Conservation (phyloP, 1,140 invertebrate species). For the Lepidostoma basale region DNA sequence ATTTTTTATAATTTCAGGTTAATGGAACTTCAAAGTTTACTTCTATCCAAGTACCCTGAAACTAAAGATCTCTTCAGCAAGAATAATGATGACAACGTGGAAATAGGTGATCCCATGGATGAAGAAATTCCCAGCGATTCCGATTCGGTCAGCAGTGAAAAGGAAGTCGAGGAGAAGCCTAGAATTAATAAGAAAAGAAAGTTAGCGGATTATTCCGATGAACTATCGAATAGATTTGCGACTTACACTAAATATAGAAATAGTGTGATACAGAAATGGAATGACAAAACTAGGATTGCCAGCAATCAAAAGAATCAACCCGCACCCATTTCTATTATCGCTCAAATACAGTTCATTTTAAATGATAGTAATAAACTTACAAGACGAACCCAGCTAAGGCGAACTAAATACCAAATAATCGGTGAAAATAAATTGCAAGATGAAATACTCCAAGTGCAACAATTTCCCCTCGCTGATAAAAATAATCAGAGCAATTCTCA, state of each 20-base stretch:
- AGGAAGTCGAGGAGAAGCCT: conserved; percentile 58
- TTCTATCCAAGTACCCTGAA: conserved; percentile 71
- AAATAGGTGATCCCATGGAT: conserved; percentile 54
- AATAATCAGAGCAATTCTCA: too few species aligned
- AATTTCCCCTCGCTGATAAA: conserved; percentile 47
- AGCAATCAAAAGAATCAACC: conserved; percentile 66
- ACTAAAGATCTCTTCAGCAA: conserved; percentile 58
- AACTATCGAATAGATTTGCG: conserved; percentile 68
- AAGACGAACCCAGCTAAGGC: conserved; percentile 79
- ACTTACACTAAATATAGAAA: conserved; percentile 76
- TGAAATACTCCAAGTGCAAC: too few species aligned
- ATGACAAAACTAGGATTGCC: conserved; percentile 82
- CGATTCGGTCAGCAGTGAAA: conserved; percentile 51
- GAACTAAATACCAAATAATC: conserved; percentile 75
- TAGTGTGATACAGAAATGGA: conserved; percentile 86
- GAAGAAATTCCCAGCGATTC: conserved; percentile 67
- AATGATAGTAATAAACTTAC: conserved; percentile 77
- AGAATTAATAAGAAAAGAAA: conserved; percentile 65
- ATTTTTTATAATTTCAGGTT: conserved; percentile 51
- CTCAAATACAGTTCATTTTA: conserved; percentile 87
- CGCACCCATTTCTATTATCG: conserved; percentile 76
- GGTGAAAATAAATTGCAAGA: conserved; percentile 61
- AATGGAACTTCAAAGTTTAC: conserved; percentile 58
- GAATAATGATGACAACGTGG: conserved; percentile 35
- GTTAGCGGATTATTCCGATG: conserved; percentile 66